A percentile compares a stretch with the other conserved stretches of the same genome.
phyloP scores from a whole-genome alignment of 2,113 vertebrate species.

The Narcine bancroftii region DNA sequence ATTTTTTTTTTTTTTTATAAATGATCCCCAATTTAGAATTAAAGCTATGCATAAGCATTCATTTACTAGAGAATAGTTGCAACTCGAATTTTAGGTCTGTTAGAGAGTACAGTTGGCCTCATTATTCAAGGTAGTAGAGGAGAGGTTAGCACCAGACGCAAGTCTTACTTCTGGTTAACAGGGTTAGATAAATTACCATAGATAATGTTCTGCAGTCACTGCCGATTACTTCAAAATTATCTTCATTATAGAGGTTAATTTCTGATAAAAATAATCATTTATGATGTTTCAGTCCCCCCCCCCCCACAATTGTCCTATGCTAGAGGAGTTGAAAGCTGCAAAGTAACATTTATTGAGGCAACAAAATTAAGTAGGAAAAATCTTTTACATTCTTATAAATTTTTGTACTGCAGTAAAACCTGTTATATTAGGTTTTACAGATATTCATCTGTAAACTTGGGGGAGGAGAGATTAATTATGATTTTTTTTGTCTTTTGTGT shows the following conservation, averaged over 20 bases:
- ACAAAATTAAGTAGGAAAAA: not conserved
- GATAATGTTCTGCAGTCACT: not conserved
- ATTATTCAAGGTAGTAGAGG: not conserved
- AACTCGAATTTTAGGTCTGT: not conserved
- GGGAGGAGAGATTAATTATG: too few species aligned
- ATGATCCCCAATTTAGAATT: too few species aligned
- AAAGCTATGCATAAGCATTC: too few species aligned
- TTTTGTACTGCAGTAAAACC: too few species aligned
- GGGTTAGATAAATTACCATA: not conserved
- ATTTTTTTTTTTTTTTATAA: too few species aligned
- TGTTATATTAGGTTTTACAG: too few species aligned
- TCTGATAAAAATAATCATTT: not conserved
- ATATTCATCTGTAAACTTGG: too few species aligned
- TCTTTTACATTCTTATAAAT: too few species aligned
- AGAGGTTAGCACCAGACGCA: not conserved
- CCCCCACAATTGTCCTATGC: not conserved
- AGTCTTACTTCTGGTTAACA: not conserved
- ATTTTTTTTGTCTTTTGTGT: too few species aligned
- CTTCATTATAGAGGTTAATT: not conserved
- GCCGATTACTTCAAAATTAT: too few species aligned
- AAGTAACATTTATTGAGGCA: not conserved
- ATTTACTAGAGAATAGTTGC: not conserved
- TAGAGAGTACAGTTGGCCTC: not conserved
- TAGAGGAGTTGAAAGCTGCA: not conserved
- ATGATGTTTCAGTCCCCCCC: not conserved